Percentiles rank a stretch among this genome's conserved stretches.
Evolutionary conservation across 92 coral and sea anemone genomes (phyloP).

Genomic region (Siderastrea siderea): DNA sequence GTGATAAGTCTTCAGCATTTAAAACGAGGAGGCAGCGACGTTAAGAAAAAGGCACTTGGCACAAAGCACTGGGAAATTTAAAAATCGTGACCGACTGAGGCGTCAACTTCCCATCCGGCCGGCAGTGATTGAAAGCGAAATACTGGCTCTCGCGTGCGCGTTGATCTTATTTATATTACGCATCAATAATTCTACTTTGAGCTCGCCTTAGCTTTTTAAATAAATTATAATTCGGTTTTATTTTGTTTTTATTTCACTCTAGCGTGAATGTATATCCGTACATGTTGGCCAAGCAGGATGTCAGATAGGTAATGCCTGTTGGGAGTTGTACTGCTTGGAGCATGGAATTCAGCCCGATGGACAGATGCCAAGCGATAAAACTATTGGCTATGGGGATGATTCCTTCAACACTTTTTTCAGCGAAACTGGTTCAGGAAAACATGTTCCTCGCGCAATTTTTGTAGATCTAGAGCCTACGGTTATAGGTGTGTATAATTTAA

Average conservation of each 20-base stretch:
- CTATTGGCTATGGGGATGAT: slow-evolving; percentile 74
- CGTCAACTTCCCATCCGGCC: too few relatives aligned
- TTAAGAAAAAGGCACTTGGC: too few relatives aligned
- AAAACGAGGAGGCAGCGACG: too few relatives aligned
- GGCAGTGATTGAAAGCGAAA: background rate
- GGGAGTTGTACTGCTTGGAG: slow-evolving; percentile 95
- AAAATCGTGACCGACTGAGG: too few relatives aligned
- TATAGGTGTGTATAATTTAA: slow-evolving; percentile 52
- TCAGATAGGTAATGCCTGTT: slow-evolving; percentile 91
- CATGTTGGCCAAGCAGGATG: slow-evolving; percentile 95
- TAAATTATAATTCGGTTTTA: too few relatives aligned
- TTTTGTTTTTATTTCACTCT: background rate
- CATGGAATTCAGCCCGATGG: slow-evolving; percentile 96
- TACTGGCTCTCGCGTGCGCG: background rate
- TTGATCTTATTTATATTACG: background rate
- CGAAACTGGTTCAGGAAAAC: slow-evolving; percentile 79
- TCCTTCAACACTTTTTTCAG: slow-evolving; percentile 66
- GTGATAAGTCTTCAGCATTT: too few relatives aligned
- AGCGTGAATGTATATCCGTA: slow-evolving; percentile 56
- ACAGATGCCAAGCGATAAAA: slow-evolving; percentile 87
- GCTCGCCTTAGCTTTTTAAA: background rate
- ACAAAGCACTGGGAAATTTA: too few relatives aligned
- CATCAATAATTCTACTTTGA: background rate
- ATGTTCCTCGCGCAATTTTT: slow-evolving; percentile 80
- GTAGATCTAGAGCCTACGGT: slow-evolving; percentile 82